phyloP scores from a whole-genome alignment of 2,113 vertebrate genomes.

The Notiomystis cincta region DNA sequence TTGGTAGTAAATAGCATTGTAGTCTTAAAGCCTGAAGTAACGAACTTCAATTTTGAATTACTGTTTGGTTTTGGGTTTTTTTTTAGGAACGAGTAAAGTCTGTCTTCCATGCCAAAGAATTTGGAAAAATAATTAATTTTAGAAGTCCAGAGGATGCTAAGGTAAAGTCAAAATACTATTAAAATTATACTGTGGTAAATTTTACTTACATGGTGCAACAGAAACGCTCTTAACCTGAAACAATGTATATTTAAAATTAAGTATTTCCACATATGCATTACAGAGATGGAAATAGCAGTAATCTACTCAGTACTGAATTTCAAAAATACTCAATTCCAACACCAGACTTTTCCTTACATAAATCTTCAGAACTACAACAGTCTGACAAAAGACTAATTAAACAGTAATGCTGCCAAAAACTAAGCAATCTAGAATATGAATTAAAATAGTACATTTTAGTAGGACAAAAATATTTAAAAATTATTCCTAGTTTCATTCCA shows the following conservation, averaged over 20 bases:
- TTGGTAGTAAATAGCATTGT: background rate
- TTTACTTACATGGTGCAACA: background rate
- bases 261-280: background rate
- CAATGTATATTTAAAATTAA: background rate
- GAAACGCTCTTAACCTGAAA: background rate
- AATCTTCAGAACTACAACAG: background rate
- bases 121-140: constrained; percentile 98
- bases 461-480: background rate
- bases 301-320: background rate
- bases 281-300: background rate
- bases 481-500: background rate
- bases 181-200: background rate
- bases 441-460: background rate
- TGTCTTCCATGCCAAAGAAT: constrained; percentile 97
- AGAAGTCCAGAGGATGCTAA: constrained; percentile 87
- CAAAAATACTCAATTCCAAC: background rate
- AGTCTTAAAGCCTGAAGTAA: background rate
- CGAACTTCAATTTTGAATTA: background rate
- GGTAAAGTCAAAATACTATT: constrained; percentile 70
- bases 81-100: constrained; percentile 93
- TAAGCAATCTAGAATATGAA: background rate
- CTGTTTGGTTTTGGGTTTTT: background rate
- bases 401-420: background rate
- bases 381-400: background rate
- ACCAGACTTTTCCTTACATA: background rate